Evolutionary conservation across 1,140 invertebrate genomes (phyloP).

Genomic region (Linepithema humile): DNA sequence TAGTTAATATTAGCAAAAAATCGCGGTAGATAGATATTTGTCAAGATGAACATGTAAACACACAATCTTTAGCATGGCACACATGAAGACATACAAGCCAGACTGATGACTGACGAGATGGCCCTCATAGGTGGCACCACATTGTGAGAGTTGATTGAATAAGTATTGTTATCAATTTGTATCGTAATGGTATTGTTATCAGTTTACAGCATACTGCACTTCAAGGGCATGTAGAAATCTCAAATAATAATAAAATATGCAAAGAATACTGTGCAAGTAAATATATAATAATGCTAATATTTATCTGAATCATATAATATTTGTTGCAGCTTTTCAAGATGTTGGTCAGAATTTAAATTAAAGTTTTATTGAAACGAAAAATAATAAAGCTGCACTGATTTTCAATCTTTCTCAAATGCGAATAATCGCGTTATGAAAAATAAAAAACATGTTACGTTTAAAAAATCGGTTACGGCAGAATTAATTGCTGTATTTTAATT

Average conservation of each 20-base stretch:
- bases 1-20: constrained; percentile 38
- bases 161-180: constrained; percentile 55
- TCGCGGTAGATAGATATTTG: not conserved
- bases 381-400: too few species aligned
- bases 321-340: not conserved
- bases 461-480: not conserved
- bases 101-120: constrained; percentile 46
- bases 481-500: too few species aligned
- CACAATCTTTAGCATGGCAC: not conserved
- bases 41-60: constrained; percentile 41
- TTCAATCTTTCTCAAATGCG: too few species aligned
- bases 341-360: not conserved
- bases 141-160: constrained; percentile 24
- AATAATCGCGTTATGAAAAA: too few species aligned
- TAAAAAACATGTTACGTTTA: too few species aligned
- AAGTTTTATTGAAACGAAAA: not conserved
- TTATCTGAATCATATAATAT: not conserved
- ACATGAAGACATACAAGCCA: not conserved
- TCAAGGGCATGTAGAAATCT: not conserved
- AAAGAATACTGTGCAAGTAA: not conserved
- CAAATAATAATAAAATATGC: not conserved
- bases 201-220: too few species aligned
- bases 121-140: constrained; percentile 73
- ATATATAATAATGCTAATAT: not conserved
- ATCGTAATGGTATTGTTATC: not conserved